These are phyloP conservation scores for Oxyteleia sp. DNA, from an alignment of 2,888 invertebrate genomes.

Conservation along the genomic window DNA sequence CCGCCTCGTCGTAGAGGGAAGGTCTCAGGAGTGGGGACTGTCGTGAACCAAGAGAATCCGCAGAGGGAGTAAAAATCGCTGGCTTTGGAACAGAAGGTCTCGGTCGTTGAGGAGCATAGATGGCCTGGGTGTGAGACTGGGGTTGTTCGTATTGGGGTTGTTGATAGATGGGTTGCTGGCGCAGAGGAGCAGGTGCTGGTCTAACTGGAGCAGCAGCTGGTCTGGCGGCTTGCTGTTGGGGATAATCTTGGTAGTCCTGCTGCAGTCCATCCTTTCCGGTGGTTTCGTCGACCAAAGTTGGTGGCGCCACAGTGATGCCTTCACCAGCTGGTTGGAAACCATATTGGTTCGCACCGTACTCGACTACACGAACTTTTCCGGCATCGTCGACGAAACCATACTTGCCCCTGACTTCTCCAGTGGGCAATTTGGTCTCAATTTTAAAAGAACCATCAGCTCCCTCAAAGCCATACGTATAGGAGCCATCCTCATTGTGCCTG, in stretches of 20 bases:
- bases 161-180: constrained; percentile 74
- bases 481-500: constrained; percentile 96
- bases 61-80: constrained; percentile 81
- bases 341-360: constrained; percentile 95
- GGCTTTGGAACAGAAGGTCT: constrained; percentile 76
- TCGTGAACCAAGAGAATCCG: constrained; percentile 81
- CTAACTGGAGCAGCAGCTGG: constrained; percentile 66
- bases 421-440: constrained; percentile 94
- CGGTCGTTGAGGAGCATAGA: constrained; percentile 79
- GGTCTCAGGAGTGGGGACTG: constrained; percentile 79
- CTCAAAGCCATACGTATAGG: constrained; percentile 96
- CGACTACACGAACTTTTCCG: constrained; percentile 94
- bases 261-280: constrained; percentile 83
- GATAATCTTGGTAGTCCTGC: constrained; percentile 82
- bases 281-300: constrained; percentile 88
- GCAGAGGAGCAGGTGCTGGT: constrained; percentile 78
- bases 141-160: constrained; percentile 66
- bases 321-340: constrained; percentile 96
- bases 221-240: constrained; percentile 70
- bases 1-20: constrained; percentile 78
- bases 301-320: constrained; percentile 92
- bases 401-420: constrained; percentile 95
- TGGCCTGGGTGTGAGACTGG: constrained; percentile 81
- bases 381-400: constrained; percentile 96
- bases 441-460: constrained; percentile 95